Evolutionary conservation across 2,888 invertebrate genomes (phyloP), one percentile per base, ranked within the genome.

Genomic region (Peribatodes rhomboidaria): DNA sequence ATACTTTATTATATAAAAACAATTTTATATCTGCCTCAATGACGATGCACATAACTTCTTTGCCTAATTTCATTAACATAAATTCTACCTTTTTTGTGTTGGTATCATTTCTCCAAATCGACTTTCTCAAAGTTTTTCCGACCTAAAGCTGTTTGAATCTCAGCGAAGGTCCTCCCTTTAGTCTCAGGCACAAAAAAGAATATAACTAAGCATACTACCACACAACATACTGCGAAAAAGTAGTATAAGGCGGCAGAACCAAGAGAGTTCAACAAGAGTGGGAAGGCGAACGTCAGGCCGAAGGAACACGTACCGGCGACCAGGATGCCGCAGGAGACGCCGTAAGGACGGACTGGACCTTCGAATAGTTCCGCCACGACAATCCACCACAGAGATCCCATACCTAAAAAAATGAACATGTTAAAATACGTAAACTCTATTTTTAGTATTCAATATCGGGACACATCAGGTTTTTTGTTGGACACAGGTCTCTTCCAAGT

Each of bases 351-450:
- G 0, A 73, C 52, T 1, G 69, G 75, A 0, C 79, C 81, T 53
- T 82, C 80, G 53, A 82, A 82, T 3, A 84, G 62, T 52, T 84
- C 84, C 0, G 83, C 74, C 11, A 69, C 61, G 0, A 81, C 60
- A 10, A 77, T 63, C 81, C 82, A 83, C 33, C 70, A 57, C 4
- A 83, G 20, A 0, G 83, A 80, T 6, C 83, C 84, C 18, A 80
- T 71, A 44, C 85, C 85, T 84, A 78, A 31, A 69, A 60, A 39
- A 39, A 67, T n/a, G n/a, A 27, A 27, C 27, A 27, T 27, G n/a
- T n/a, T n/a, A n/a, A n/a, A n/a, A n/a, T n/a, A n/a, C n/a, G n/a
- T n/a, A n/a, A n/a, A n/a, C n/a, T n/a, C n/a, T n/a, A n/a, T n/a
- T n/a, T n/a, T n/a, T n/a, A n/a, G n/a, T n/a, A n/a, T n/a, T n/a